These are phyloP conservation scores for Cephalopterus ornatus DNA, from an alignment of 2,113 vertebrate genomes.

Conservation along the genomic window DNA sequence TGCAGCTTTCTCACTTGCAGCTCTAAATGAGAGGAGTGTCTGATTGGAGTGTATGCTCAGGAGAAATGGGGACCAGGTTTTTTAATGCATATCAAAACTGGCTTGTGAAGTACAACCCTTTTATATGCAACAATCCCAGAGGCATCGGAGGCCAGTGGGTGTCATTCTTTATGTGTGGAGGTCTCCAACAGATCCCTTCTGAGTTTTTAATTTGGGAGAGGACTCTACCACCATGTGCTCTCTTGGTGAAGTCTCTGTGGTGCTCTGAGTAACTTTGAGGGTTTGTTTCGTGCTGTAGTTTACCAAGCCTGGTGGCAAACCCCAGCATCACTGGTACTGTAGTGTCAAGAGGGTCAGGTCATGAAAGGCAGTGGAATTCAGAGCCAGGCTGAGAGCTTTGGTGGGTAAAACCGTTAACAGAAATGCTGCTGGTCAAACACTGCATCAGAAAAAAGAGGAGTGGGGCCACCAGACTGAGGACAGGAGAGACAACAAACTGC, in stretches of 20 bases:
- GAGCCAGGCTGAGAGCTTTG: neutral
- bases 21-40: neutral
- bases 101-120: neutral
- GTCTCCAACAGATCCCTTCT: neutral
- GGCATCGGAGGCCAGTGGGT: neutral
- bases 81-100: neutral
- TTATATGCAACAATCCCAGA: neutral
- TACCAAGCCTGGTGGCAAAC: neutral
- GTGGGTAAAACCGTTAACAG: neutral
- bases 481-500: neutral
- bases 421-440: neutral
- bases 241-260: neutral
- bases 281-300: neutral
- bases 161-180: neutral
- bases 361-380: accelerated
- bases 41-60: neutral
- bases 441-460: neutral
- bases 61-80: neutral
- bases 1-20: neutral
- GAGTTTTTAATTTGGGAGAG: neutral
- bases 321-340: neutral
- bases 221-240: neutral
- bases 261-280: neutral
- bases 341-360: neutral
- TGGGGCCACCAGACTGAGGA: neutral